Percentiles rank a stretch among this genome's conserved stretches.
Conservation (phyloP, 1,140 invertebrate genomes). For the Venturia canescens region DNA sequence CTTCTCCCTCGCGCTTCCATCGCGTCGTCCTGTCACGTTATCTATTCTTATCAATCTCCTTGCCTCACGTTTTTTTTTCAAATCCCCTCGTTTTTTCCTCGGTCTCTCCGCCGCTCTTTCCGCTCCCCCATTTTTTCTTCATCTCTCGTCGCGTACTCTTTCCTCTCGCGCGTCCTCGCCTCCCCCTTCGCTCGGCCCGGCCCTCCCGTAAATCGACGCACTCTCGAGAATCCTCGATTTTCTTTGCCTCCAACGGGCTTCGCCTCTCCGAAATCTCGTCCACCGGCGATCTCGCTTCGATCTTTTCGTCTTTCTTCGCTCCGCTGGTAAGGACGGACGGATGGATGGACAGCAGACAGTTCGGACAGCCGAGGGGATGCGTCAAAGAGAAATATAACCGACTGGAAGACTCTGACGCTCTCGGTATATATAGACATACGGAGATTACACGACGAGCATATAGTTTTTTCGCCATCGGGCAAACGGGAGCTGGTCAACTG, state of each 20-base stretch:
- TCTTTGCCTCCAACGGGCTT: slow-evolving; percentile 23
- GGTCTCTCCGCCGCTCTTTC: too few species aligned
- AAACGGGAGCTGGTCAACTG: slow-evolving; percentile 64
- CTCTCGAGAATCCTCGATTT: slow-evolving; percentile 8
- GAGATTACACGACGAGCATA: background rate
- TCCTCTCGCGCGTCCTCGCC: too few species aligned
- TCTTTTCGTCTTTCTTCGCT: slow-evolving; percentile 39
- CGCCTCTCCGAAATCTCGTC: slow-evolving; percentile 14
- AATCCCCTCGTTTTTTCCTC: too few species aligned
- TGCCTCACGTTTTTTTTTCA: too few species aligned
- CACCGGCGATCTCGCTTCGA: slow-evolving; percentile 18
- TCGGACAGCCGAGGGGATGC: slow-evolving; percentile 72
- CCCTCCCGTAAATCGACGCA: too few species aligned
- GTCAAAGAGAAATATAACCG: slow-evolving; percentile 77
- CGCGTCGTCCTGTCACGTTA: too few species aligned
- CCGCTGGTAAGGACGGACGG: slow-evolving; percentile 54
- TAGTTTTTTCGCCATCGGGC: background rate
- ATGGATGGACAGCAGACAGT: slow-evolving; percentile 70
- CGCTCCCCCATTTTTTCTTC: too few species aligned
- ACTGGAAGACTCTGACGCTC: slow-evolving; percentile 59
- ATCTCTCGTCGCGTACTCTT: too few species aligned
- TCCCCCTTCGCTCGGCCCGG: too few species aligned
- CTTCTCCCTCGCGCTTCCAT: too few species aligned
- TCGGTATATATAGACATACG: background rate
- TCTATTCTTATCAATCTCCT: too few species aligned